Conservation (phyloP, 2,113 vertebrate genomes). For the Anthoscopus minutus region DNA sequence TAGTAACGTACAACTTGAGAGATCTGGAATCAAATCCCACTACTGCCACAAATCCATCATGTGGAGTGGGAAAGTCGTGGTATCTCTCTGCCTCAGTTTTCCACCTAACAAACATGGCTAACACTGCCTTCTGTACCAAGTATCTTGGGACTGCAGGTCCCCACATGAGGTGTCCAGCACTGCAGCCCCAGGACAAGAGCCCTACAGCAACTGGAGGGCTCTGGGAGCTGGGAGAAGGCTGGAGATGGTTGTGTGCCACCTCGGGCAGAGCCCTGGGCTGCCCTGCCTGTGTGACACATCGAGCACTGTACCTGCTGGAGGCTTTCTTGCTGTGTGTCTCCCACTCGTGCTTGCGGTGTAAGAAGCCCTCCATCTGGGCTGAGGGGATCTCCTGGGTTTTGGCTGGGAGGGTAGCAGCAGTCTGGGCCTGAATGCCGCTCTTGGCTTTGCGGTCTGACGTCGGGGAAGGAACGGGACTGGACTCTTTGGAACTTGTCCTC, state of each 20-base stretch:
- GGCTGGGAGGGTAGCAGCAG: constrained; percentile 83
- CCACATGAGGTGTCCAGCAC: background rate
- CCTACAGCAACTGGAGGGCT: background rate
- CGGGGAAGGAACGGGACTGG: constrained; percentile 85
- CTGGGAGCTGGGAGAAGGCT: background rate
- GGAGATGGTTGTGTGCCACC: background rate
- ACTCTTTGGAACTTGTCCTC: constrained; percentile 87
- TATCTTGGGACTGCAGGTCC: background rate
- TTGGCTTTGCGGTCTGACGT: constrained; percentile 81
- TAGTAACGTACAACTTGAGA: background rate
- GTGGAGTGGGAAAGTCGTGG: background rate
- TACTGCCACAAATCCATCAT: background rate
- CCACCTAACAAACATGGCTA: background rate
- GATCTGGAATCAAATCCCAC: constrained; percentile 29
- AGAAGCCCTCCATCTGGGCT: constrained; percentile 85
- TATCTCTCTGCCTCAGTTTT: background rate
- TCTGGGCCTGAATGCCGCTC: constrained; percentile 76
- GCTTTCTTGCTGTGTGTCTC: constrained; percentile 96
- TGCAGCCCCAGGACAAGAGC: accelerated
- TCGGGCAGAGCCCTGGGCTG: background rate
- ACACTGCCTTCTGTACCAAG: background rate
- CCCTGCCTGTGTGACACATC: background rate
- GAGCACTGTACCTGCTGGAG: constrained; percentile 82
- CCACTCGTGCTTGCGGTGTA: constrained; percentile 94
- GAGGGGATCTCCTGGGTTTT: constrained; percentile 79